These are phyloP conservation scores for Aratinga solstitialis DNA, from an alignment of 2,797 vertebrate species.

Conservation along the genomic window DNA sequence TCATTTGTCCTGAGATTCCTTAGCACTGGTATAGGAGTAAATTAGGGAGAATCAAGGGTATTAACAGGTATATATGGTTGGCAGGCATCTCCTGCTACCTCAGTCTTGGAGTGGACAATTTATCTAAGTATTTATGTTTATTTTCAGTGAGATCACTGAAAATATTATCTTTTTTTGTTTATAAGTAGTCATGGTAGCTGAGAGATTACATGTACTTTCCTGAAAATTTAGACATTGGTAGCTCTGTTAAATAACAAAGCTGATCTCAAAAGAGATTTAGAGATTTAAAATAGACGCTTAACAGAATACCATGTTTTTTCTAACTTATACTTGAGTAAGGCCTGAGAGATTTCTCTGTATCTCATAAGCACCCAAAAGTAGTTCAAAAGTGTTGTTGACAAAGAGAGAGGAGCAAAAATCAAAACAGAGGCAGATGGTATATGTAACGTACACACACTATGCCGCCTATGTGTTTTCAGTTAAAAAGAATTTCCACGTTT, in stretches of 20 bases:
- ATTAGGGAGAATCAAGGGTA: background rate
- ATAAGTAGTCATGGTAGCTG: background rate
- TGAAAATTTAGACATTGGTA: background rate
- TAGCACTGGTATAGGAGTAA: background rate
- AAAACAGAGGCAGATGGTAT: conserved; percentile 15
- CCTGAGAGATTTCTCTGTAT: background rate
- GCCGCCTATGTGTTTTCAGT: background rate
- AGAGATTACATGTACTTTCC: background rate
- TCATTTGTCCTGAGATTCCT: background rate
- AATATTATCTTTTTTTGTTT: conserved; percentile 3
- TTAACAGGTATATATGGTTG: background rate
- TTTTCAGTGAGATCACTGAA: background rate
- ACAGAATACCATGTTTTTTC: background rate
- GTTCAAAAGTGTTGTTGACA: background rate
- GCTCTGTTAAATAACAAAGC: background rate
- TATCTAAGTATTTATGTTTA: background rate
- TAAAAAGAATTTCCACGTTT: conserved; percentile 12
- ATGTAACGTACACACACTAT: background rate
- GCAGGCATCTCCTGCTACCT: background rate
- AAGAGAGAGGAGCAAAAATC: background rate
- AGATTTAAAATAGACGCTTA: background rate
- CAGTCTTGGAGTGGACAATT: background rate
- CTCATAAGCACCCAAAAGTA: background rate
- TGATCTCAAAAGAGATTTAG: background rate
- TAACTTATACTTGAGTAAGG: background rate